Conservation (phyloP, 2,113 vertebrate genomes). For the Neogale vison region DNA sequence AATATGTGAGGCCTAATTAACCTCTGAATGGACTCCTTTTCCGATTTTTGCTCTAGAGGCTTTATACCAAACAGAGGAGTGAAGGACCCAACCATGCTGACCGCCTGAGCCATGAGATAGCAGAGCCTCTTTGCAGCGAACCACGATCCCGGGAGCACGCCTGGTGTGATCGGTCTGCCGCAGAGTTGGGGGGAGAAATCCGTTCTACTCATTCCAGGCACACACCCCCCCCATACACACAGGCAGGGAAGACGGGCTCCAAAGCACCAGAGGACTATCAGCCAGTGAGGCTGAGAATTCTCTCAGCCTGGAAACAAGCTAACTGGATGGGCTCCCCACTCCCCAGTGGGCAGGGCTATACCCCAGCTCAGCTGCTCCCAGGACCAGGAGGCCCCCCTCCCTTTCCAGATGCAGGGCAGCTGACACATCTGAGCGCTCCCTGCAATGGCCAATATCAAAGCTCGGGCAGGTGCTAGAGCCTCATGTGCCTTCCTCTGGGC, state of each 20-base stretch:
- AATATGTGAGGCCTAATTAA: background rate
- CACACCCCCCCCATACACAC: background rate
- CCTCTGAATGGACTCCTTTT: background rate
- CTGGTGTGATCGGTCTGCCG: background rate
- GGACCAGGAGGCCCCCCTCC: background rate
- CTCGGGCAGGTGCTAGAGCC: background rate
- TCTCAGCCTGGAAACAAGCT: background rate
- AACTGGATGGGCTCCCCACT: background rate
- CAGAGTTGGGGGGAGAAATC: background rate
- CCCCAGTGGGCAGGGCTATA: background rate
- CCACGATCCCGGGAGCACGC: fast-evolving
- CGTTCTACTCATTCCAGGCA: background rate
- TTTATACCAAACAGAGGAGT: background rate
- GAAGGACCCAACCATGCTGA: background rate
- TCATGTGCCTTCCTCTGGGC: too few relatives aligned
- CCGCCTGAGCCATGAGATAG: background rate
- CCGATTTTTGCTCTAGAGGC: background rate
- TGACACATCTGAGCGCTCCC: background rate
- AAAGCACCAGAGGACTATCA: too few relatives aligned
- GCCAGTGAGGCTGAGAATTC: background rate
- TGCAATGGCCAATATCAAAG: background rate
- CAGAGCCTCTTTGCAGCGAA: background rate
- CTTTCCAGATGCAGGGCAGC: background rate
- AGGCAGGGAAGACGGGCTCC: too few relatives aligned
- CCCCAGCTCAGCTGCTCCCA: background rate